These are phyloP conservation scores for Mustela lutreola DNA, from an alignment of 2,113 vertebrate genomes.

Conservation along the genomic window DNA sequence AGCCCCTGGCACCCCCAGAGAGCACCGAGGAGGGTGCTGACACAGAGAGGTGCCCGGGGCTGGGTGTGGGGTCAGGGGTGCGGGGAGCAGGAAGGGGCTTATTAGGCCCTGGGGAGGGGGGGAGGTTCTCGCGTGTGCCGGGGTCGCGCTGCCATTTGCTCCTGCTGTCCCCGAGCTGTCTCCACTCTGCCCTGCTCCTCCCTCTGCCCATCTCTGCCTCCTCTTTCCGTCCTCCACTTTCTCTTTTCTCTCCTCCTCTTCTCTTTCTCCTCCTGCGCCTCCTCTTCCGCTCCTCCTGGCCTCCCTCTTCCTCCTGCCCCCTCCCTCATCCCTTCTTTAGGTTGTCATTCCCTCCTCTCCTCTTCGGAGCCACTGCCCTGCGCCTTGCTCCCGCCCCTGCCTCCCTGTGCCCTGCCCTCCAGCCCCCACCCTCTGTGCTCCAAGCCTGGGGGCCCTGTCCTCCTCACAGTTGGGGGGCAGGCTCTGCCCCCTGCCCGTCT, in stretches of 20 bases:
- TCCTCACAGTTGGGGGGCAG: slow-evolving; percentile 80
- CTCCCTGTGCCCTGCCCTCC: not conserved
- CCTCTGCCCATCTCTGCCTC: too few relatives aligned
- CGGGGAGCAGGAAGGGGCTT: not conserved
- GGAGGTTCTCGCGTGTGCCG: not conserved
- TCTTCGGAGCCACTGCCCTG: not conserved
- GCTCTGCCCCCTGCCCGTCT: slow-evolving; percentile 77
- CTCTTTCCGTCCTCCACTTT: not conserved
- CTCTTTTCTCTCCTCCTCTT: not conserved
- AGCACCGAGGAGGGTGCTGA: slow-evolving; percentile 90
- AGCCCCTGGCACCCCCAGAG: slow-evolving; percentile 25
- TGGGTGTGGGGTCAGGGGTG: not conserved
- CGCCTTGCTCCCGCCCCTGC: slow-evolving; percentile 66
- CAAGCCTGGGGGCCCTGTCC: slow-evolving; percentile 76
- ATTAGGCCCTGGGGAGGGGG: too few relatives aligned
- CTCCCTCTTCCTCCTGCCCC: not conserved
- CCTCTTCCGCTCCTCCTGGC: not conserved
- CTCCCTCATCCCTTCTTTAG: not conserved
- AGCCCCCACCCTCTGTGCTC: slow-evolving; percentile 25
- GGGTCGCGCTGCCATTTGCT: not conserved
- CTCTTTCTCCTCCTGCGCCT: not conserved
- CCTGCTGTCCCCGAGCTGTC: not conserved
- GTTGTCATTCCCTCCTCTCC: too few relatives aligned
- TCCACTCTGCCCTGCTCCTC: not conserved
- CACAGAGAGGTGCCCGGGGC: slow-evolving; percentile 90